Percentiles rank a stretch among this genome's conserved stretches.
Evolutionary conservation across 2,888 invertebrate genomes (phyloP).

Genomic region (Nephrotoma appendiculata): DNA sequence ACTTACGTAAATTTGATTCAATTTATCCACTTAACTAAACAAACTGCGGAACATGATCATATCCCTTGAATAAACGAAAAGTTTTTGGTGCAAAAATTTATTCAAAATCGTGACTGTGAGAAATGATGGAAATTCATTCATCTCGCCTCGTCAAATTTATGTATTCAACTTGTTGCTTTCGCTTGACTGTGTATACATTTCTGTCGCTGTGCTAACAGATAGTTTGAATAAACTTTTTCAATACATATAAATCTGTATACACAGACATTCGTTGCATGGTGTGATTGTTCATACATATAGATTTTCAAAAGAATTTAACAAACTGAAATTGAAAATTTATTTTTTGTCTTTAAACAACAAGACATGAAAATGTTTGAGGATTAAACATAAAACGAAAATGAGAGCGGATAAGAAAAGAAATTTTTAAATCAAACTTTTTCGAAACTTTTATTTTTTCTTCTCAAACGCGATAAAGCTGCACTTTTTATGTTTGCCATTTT

Average conservation of each 20-base stretch:
- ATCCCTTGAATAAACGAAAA: not conserved
- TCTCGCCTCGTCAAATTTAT: not conserved
- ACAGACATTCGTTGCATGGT: not conserved
- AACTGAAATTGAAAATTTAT: not conserved
- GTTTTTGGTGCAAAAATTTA: not conserved
- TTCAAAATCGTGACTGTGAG: not conserved
- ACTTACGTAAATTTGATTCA: not conserved
- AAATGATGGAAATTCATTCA: not conserved
- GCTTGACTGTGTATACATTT: not conserved
- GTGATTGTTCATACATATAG: not conserved
- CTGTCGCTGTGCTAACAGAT: not conserved
- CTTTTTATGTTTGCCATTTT: not conserved
- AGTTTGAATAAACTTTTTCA: not conserved
- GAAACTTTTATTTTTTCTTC: not conserved
- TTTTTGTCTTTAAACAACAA: not conserved
- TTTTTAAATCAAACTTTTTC: not conserved
- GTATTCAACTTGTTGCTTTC: not conserved
- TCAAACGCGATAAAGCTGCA: not conserved
- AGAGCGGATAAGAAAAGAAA: not conserved
- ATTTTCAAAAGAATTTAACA: not conserved
- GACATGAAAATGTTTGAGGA: not conserved
- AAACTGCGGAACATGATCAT: not conserved
- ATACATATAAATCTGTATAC: not conserved
- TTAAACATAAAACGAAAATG: not conserved
- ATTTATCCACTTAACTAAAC: not conserved